phyloP scores from a whole-genome alignment of 1,140 invertebrate species.

The Venustaconcha ellipsiformis region DNA sequence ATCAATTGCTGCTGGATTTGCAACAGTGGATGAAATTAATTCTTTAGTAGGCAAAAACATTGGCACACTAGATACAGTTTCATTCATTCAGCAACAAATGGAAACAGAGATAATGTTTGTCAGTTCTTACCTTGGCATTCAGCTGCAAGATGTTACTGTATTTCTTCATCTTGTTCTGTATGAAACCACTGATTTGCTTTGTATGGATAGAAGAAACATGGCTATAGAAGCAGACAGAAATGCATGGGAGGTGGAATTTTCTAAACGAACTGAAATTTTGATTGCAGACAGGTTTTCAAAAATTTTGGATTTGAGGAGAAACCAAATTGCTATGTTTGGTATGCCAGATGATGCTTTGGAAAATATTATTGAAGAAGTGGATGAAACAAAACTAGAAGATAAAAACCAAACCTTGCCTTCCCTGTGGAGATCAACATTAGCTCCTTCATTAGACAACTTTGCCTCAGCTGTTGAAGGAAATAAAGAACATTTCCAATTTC shows the following conservation, averaged over 20 bases:
- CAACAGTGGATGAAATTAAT: neutral
- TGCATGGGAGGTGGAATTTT: constrained; percentile 13
- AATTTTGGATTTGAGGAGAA: neutral
- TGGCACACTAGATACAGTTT: neutral
- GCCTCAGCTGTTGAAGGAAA: neutral
- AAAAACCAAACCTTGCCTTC: neutral
- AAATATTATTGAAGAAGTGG: constrained; percentile 2
- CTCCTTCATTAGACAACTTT: constrained; percentile 12
- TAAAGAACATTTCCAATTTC: constrained; percentile 1
- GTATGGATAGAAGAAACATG: too few species aligned
- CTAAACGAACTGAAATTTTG: neutral
- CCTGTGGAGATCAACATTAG: constrained; percentile 4
- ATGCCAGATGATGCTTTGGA: constrained; percentile 1
- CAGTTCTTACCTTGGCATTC: neutral
- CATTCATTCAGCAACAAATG: neutral
- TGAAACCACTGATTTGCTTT: neutral
- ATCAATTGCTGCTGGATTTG: constrained; percentile 8
- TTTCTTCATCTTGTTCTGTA: constrained; percentile 9
- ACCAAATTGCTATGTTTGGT: constrained; percentile 3
- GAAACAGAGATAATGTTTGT: neutral
- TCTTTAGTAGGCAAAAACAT: neutral
- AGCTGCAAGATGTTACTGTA: constrained; percentile 6
- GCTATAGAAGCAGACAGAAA: too few species aligned
- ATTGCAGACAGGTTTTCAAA: neutral
- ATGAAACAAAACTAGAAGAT: neutral